Evolutionary conservation across 2,797 vertebrate genomes (phyloP).

Genomic region (Neostethus bicornis): DNA sequence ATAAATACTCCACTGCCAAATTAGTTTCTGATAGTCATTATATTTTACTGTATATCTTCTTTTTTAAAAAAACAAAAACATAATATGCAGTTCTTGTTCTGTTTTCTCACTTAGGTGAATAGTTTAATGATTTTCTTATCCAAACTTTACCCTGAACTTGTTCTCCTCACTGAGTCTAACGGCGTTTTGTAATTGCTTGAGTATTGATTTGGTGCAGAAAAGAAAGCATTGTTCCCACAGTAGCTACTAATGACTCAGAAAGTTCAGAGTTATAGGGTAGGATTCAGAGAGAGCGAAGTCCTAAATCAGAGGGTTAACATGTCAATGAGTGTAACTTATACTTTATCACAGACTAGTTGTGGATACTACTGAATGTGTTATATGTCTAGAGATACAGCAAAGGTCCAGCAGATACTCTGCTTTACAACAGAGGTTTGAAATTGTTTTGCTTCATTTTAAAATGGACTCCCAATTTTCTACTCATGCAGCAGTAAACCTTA

Average conservation of each 20-base stretch:
- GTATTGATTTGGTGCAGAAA: slow-evolving; percentile 49
- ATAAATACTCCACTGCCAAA: no score
- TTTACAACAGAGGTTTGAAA: no score
- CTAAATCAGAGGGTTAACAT: slow-evolving; percentile 10
- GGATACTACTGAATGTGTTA: no score
- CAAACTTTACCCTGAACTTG: not conserved
- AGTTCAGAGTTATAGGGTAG: slow-evolving; percentile 15
- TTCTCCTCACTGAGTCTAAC: slow-evolving; percentile 26
- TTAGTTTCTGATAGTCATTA: no score
- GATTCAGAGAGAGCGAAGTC: slow-evolving; percentile 4
- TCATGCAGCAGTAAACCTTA: no score
- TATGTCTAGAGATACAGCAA: no score
- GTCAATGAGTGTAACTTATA: slow-evolving; percentile 10
- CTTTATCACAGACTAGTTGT: not conserved
- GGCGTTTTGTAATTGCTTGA: slow-evolving; percentile 65
- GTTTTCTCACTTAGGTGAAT: no score
- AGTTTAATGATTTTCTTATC: slow-evolving; percentile 27
- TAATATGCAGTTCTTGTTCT: not conserved
- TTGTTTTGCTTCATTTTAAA: no score
- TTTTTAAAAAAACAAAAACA: no score
- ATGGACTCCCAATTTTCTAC: no score
- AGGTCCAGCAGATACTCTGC: no score
- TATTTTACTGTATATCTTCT: no score
- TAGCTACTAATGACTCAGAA: slow-evolving; percentile 32
- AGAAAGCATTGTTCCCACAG: slow-evolving; percentile 31